A percentile compares a stretch with the other conserved stretches of the same genome.
Evolutionary conservation across 1,140 invertebrate species (phyloP).

Genomic region (Drosophila obscura): DNA sequence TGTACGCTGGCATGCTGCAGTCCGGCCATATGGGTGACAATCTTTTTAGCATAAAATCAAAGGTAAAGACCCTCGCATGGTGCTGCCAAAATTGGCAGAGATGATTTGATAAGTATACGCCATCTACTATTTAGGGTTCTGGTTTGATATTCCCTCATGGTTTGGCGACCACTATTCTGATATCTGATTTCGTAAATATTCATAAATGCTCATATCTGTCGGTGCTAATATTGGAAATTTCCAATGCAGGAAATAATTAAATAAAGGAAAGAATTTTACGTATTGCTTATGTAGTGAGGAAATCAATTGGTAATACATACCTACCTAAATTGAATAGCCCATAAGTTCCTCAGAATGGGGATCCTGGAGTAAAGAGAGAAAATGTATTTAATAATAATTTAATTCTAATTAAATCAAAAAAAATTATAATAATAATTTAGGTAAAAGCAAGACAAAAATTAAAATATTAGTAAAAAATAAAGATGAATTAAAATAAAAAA

Average conservation of each 20-base stretch:
- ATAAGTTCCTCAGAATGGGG: too few relatives aligned
- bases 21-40: conserved; percentile 33
- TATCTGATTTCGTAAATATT: too few relatives aligned
- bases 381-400: too few relatives aligned
- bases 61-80: conserved; percentile 22
- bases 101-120: conserved; percentile 37
- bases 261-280: too few relatives aligned
- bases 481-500: too few relatives aligned
- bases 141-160: not conserved
- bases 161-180: not conserved
- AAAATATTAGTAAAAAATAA: too few relatives aligned
- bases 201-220: too few relatives aligned
- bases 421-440: too few relatives aligned
- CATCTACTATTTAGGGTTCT: not conserved
- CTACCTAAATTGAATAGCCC: not conserved
- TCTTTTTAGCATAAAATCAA: conserved; percentile 48
- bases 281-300: too few relatives aligned
- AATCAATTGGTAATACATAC: not conserved
- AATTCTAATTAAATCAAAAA: too few relatives aligned
- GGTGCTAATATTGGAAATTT: not conserved
- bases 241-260: not conserved
- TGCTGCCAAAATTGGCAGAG: conserved; percentile 31
- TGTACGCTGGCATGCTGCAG: conserved; percentile 36
- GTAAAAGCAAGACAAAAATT: too few relatives aligned
- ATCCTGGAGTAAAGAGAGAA: too few relatives aligned